Evolutionary conservation across 1,140 invertebrate genomes (phyloP), one percentile per base, ranked within the genome.

Genomic region (Campoletis sonorensis): DNA sequence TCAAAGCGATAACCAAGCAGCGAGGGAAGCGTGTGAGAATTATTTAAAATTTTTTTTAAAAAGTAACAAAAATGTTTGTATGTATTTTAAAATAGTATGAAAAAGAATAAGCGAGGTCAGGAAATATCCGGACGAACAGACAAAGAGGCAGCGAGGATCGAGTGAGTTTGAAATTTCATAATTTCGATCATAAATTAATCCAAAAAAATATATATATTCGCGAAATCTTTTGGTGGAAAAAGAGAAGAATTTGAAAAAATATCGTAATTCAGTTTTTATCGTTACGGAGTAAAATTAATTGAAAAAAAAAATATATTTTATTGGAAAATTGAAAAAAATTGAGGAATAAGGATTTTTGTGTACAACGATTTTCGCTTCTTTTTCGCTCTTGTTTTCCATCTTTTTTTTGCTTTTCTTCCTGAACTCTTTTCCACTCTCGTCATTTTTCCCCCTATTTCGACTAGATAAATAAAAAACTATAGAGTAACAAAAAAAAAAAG

Each of bases 1-100:
- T 75, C 58, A 67, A 78, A 81, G 79, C 67, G 30, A 81, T 75
- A 72, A 80, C 73, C 27, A 80, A 81, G 78, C 58, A 58, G 71
- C 70, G 71, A 81, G 26, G 26, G 70, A 75, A 72, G 79, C 68
- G 45, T 67, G 49, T 71, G 30, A 23, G 23, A 81, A 81, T 18
- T 49, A 75, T n/a, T n/a, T n/a, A 75, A 67, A 61, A 54, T n/a
- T n/a, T n/a, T n/a, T n/a, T n/a, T n/a, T n/a, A 45, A 75, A 58
- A 58, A 58, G 15, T n/a, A 13, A 5, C 1, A 23, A 58, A 58
- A 58, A 58, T n/a, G 5, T 7, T 21, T 45, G 40, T 30, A 58
- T 30, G 23, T 75, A 51, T n/a, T 49, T 26, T 77, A 37, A 7
- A 15, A 2, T 26, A 7, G 26, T 70, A 33, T 79, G 37, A 77